phyloP scores from a whole-genome alignment of 2,888 invertebrate species.

The Mycogona germanica region DNA sequence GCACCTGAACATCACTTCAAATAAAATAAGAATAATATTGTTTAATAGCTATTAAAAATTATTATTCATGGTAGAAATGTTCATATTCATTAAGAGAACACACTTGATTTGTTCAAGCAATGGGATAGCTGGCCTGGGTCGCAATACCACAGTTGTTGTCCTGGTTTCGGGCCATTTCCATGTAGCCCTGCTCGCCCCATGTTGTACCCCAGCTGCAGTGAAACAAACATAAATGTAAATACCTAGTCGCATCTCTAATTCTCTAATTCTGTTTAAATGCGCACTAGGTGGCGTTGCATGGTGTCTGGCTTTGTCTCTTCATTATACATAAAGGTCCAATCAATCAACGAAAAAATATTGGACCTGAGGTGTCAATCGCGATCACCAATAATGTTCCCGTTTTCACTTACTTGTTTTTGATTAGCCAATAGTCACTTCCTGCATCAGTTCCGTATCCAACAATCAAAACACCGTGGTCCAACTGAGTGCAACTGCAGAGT shows the following conservation, averaged over 20 bases:
- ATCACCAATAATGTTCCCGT: not conserved
- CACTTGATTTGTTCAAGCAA: too few relatives aligned
- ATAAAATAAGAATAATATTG: too few relatives aligned
- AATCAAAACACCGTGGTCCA: constrained; percentile 87
- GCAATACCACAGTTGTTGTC: constrained; percentile 74
- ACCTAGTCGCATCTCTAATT: too few relatives aligned
- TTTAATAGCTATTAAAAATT: too few relatives aligned
- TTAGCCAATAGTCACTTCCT: constrained; percentile 59
- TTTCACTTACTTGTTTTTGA: constrained; percentile 52
- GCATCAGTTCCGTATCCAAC: constrained; percentile 62
- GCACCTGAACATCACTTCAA: too few relatives aligned
- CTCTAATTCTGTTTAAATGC: too few relatives aligned
- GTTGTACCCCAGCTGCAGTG: constrained; percentile 60
- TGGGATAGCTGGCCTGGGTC: constrained; percentile 70
- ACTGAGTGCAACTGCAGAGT: constrained; percentile 49
- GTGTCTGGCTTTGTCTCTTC: too few relatives aligned
- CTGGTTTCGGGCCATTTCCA: constrained; percentile 56
- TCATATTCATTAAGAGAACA: too few relatives aligned
- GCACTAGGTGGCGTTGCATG: too few relatives aligned
- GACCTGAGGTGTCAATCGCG: not conserved
- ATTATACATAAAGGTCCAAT: too few relatives aligned
- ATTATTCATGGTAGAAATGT: too few relatives aligned
- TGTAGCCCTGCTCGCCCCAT: constrained; percentile 76
- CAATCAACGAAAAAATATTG: too few relatives aligned
- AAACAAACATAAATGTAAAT: not conserved